Conservation (phyloP, 2,113 vertebrate species). For the Semnornis frantzii region DNA sequence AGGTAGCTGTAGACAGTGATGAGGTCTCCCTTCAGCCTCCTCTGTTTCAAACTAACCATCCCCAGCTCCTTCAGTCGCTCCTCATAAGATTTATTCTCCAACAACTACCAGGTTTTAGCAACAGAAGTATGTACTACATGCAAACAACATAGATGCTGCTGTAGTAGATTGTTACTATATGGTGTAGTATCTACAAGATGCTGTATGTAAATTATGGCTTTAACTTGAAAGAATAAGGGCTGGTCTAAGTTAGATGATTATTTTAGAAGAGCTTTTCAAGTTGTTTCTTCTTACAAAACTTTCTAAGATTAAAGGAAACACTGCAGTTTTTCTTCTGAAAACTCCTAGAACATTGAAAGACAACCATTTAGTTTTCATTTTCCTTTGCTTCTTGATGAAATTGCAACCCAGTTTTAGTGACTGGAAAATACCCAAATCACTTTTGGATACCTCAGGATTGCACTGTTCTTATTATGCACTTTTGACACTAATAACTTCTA, state of each 20-base stretch:
- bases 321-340: not conserved
- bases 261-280: not conserved
- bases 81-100: too few species aligned
- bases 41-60: too few species aligned
- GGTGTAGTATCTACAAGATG: too few species aligned
- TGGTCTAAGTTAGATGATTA: not conserved
- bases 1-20: too few species aligned
- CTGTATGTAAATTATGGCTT: not conserved
- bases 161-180: not conserved
- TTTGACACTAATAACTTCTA: not conserved
- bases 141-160: not conserved
- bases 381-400: not conserved
- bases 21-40: too few species aligned
- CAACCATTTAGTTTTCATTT: not conserved
- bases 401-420: not conserved
- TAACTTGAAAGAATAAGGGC: not conserved
- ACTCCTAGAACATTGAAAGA: not conserved
- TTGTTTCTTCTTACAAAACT: not conserved
- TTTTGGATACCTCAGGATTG: not conserved
- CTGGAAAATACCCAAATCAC: not conserved
- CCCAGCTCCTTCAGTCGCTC: too few species aligned
- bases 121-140: not conserved
- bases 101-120: not conserved
- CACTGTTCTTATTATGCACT: not conserved
- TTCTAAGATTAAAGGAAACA: not conserved